phyloP scores from a whole-genome alignment of 2,888 invertebrate species.

The Erpobdella octoculata region DNA sequence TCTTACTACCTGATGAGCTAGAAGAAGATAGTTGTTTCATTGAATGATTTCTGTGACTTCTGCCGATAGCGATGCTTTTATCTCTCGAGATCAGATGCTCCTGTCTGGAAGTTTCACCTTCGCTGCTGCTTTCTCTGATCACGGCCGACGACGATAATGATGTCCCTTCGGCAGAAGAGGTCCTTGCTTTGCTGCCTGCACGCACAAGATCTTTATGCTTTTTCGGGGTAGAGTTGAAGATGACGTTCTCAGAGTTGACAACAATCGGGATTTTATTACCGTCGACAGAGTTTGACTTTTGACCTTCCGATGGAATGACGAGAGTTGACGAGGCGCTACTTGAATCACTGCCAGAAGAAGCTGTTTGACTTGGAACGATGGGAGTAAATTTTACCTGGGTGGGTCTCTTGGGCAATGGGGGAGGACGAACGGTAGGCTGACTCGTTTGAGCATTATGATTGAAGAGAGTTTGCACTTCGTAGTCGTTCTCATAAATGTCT shows the following conservation, averaged over 20 bases:
- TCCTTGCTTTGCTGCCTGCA: neutral
- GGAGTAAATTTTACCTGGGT: neutral
- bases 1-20: neutral
- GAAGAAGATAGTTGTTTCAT: neutral
- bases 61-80: too few relatives aligned
- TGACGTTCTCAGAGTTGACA: neutral
- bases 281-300: too few relatives aligned
- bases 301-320: too few relatives aligned
- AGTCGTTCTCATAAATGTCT: conserved; percentile 14
- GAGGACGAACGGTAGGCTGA: neutral
- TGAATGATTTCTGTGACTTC: neutral
- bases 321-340: too few relatives aligned
- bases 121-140: neutral
- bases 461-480: neutral
- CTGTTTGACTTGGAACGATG: neutral
- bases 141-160: neutral
- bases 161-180: neutral
- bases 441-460: neutral
- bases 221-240: neutral
- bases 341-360: neutral
- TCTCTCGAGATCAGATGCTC: too few relatives aligned
- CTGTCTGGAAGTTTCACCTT: neutral
- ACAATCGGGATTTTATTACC: too few relatives aligned
- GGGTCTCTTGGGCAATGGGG: conserved; percentile 1
- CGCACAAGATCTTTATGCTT: neutral